phyloP scores from a whole-genome alignment of 2,888 invertebrate genomes.

The Tetragonisca angustula region DNA sequence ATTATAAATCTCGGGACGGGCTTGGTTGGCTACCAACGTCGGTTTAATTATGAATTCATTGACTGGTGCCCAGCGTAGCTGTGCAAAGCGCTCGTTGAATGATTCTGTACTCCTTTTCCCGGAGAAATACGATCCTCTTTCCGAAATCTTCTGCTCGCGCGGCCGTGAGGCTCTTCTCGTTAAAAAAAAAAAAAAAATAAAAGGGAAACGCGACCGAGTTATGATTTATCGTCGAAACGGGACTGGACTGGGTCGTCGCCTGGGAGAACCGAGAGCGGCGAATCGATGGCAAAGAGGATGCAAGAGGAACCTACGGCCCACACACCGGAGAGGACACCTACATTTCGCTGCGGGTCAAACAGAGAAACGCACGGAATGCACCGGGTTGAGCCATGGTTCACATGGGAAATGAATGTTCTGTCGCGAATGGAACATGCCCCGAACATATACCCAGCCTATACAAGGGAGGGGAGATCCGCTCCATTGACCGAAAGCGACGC shows the following conservation, averaged over 20 bases:
- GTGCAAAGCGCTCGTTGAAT: conserved; percentile 21
- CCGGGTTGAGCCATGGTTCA: conserved; percentile 82
- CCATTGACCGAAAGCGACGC: conserved; percentile 57
- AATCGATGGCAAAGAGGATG: not conserved
- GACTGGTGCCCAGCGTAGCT: conserved; percentile 18
- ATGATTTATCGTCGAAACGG: conserved; percentile 68
- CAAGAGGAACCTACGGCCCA: not conserved
- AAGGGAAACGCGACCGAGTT: conserved; percentile 46
- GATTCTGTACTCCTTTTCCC: conserved; percentile 30
- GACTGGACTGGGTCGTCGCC: conserved; percentile 5
- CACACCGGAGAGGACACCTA: conserved; percentile 43
- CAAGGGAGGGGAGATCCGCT: conserved; percentile 48
- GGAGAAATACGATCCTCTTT: conserved; percentile 57
- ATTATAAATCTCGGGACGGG: conserved; percentile 39
- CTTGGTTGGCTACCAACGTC: not conserved
- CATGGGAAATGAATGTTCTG: conserved; percentile 84
- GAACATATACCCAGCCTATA: conserved; percentile 53
- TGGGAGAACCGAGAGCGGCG: not conserved
- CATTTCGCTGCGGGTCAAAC: conserved; percentile 68
- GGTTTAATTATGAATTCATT: conserved; percentile 55
- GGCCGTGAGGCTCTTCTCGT: conserved; percentile 48
- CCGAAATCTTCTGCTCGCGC: conserved; percentile 36
- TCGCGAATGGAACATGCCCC: conserved; percentile 79
- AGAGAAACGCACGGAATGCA: conserved; percentile 69
- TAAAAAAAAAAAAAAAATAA: conserved; percentile 59